These are phyloP conservation scores for Temnothorax longispinosus DNA, from an alignment of 1,140 invertebrate species.

Conservation along the genomic window DNA sequence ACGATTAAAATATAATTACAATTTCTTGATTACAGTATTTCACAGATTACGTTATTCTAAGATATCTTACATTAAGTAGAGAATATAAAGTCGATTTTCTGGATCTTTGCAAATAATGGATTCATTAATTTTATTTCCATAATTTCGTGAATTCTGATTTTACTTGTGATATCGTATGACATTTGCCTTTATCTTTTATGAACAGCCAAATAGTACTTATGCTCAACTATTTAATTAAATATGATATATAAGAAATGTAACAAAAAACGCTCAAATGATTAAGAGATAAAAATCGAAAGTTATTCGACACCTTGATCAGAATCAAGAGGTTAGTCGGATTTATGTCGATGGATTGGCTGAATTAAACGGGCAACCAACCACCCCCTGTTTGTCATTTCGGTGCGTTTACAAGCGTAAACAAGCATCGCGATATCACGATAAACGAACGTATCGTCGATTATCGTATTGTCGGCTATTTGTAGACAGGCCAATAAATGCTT, in stretches of 20 bases:
- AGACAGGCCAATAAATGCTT: conserved; percentile 58
- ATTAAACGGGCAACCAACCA: conserved; percentile 18
- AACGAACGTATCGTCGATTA: conserved; percentile 54
- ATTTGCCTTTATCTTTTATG: background rate
- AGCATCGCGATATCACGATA: conserved; percentile 47
- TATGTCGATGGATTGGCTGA: conserved; percentile 15
- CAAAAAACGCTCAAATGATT: background rate
- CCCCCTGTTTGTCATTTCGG: conserved; percentile 32
- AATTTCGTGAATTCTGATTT: background rate
- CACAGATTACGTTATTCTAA: background rate
- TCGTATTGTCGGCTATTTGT: conserved; percentile 53
- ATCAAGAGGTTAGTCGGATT: conserved; percentile 24
- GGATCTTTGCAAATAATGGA: background rate
- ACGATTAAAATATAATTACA: background rate
- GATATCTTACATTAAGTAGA: background rate
- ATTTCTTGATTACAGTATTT: background rate
- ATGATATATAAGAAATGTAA: background rate
- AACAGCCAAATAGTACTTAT: background rate
- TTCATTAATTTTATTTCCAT: background rate
- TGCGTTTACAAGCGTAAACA: conserved; percentile 52
- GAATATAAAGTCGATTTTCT: background rate
- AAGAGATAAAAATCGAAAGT: background rate
- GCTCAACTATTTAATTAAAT: background rate
- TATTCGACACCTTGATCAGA: background rate
- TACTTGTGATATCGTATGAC: background rate